Evolutionary conservation across 1,140 invertebrate genomes (phyloP).

Genomic region (Papilio aristodemus): DNA sequence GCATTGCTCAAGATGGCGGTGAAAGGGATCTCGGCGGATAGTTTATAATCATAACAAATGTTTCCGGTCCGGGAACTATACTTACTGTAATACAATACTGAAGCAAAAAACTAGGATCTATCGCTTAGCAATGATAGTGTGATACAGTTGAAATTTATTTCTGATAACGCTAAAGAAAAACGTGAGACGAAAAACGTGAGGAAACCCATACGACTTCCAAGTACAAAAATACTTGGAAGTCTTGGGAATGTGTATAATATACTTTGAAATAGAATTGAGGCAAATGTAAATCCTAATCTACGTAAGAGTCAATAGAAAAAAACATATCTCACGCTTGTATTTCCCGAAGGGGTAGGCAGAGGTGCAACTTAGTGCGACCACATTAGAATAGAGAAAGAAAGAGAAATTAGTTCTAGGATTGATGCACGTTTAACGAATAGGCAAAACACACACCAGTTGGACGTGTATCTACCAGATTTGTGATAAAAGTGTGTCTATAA

Average conservation of each 20-base stretch:
- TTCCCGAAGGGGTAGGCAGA: too few species aligned
- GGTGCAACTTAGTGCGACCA: too few species aligned
- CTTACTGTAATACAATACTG: background rate
- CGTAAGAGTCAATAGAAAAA: too few species aligned
- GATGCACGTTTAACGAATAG: too few species aligned
- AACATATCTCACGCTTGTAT: too few species aligned
- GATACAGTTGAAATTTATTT: background rate
- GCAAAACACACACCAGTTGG: too few species aligned
- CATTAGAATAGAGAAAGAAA: too few species aligned
- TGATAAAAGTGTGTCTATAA: too few species aligned
- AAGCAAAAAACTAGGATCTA: background rate
- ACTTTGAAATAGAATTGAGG: background rate
- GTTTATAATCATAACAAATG: background rate
- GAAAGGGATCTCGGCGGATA: conserved; percentile 14
- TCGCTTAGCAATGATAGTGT: background rate
- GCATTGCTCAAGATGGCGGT: conserved; percentile 21
- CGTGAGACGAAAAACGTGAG: conserved; percentile 8
- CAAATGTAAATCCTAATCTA: background rate
- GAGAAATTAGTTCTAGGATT: too few species aligned
- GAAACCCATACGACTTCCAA: conserved; percentile 5
- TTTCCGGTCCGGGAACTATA: background rate
- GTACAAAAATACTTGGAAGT: background rate
- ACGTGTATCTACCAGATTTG: too few species aligned
- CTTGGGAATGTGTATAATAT: background rate
- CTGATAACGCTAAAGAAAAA: background rate